A percentile compares a stretch with the other conserved stretches of the same genome.
Conservation (phyloP, 2,113 vertebrate species). For the Corythornis cristatus region DNA sequence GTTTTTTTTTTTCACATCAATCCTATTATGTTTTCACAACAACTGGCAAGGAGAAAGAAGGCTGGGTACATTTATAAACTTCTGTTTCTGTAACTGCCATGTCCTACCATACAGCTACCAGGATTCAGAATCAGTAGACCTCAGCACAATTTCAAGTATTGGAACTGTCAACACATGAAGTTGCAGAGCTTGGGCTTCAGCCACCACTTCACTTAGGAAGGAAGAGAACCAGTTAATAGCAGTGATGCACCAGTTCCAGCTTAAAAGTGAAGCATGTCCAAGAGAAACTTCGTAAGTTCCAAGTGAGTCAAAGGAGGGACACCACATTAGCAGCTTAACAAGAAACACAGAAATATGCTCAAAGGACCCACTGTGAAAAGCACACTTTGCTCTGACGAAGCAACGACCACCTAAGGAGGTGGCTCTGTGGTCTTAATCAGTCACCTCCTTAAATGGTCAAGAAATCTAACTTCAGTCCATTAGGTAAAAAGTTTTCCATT, state of each 20-base stretch:
- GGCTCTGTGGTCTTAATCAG: constrained; percentile 67
- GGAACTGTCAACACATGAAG: constrained; percentile 71
- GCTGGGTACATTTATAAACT: not conserved
- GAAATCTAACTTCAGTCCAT: constrained; percentile 57
- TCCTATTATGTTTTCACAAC: not conserved
- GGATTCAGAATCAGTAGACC: constrained; percentile 15
- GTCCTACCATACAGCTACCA: constrained; percentile 30
- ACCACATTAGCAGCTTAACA: constrained; percentile 75
- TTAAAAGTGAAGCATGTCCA: constrained; percentile 72
- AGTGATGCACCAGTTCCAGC: constrained; percentile 75
- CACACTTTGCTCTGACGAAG: constrained; percentile 54
- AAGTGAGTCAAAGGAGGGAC: constrained; percentile 77
- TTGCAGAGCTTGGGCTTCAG: constrained; percentile 65
- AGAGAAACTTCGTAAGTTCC: constrained; percentile 78
- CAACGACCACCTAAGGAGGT: constrained; percentile 73
- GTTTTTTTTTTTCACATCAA: not conserved
- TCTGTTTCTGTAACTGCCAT: not conserved
- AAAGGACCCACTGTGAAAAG: constrained; percentile 72
- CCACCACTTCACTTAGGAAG: constrained; percentile 75
- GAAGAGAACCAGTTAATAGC: constrained; percentile 76
- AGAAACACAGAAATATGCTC: constrained; percentile 68
- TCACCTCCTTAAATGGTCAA: constrained; percentile 53
- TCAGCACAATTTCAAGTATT: constrained; percentile 47
- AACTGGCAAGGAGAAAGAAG: not conserved
- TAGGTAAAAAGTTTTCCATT: constrained; percentile 62